Evolutionary conservation across 2,888 invertebrate species (phyloP).

Genomic region (Neoscelio sp.): DNA sequence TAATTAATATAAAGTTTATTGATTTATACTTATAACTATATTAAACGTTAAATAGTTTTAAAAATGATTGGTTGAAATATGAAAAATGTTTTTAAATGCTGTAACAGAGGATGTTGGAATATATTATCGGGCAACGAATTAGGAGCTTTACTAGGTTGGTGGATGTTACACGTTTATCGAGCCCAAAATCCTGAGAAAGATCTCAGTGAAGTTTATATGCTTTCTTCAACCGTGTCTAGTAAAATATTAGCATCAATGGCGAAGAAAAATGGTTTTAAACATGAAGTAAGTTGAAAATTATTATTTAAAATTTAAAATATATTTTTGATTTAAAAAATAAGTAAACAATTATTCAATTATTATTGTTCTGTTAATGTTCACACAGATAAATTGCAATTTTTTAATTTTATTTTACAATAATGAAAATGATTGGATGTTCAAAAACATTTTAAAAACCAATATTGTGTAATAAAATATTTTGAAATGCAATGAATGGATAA

Average conservation of each 20-base stretch:
- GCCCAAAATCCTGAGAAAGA: slow-evolving; percentile 83
- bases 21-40: too few relatives aligned
- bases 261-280: slow-evolving; percentile 89
- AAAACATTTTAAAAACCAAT: too few relatives aligned
- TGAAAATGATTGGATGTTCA: too few relatives aligned
- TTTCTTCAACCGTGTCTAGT: slow-evolving; percentile 98
- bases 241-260: slow-evolving; percentile 95
- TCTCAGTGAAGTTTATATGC: slow-evolving; percentile 89
- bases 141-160: slow-evolving; percentile 97
- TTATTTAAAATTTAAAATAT: slow-evolving; percentile 5
- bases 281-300: slow-evolving; percentile 84
- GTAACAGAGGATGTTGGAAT: slow-evolving; percentile 89
- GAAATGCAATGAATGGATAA: too few relatives aligned
- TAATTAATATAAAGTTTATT: slow-evolving; percentile 3
- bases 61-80: background rate
- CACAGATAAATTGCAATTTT: slow-evolving; percentile 13
- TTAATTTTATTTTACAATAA: too few relatives aligned
- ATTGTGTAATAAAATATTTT: too few relatives aligned
- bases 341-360: slow-evolving; percentile 4
- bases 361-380: too few relatives aligned
- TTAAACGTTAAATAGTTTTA: too few relatives aligned
- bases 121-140: slow-evolving; percentile 98
- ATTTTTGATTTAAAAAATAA: slow-evolving; percentile 5
- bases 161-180: slow-evolving; percentile 89
- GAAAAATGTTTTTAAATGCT: slow-evolving; percentile 61